Evolutionary conservation across 2,113 vertebrate species (phyloP).

Genomic region (Psophia crepitans): DNA sequence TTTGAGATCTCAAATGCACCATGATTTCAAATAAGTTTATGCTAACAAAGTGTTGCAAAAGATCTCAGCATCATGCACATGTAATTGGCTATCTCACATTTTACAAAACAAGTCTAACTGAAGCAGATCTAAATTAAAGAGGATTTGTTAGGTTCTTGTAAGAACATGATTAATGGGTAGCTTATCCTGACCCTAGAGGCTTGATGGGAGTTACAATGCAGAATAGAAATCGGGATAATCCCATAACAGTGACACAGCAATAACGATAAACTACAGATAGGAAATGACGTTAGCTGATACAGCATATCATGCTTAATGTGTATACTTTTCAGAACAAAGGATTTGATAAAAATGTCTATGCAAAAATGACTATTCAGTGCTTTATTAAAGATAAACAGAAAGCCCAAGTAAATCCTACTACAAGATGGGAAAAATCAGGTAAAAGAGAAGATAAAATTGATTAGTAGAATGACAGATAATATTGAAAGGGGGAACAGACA

Average conservation of each 20-base stretch:
- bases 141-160: background rate
- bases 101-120: slow-evolving; percentile 2
- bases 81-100: background rate
- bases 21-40: background rate
- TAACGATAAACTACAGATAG: background rate
- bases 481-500: background rate
- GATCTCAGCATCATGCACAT: background rate
- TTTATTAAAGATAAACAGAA: background rate
- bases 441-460: background rate
- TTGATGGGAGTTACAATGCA: background rate
- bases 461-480: background rate
- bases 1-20: background rate
- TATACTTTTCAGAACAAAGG: background rate
- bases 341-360: background rate
- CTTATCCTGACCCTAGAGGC: background rate
- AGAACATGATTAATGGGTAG: background rate
- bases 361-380: background rate
- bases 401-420: background rate
- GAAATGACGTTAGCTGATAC: background rate
- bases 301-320: background rate
- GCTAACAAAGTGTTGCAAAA: background rate
- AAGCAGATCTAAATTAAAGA: slow-evolving; percentile 19
- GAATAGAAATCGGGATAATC: slow-evolving; percentile 14
- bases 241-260: background rate
- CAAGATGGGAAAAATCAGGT: background rate